Evolutionary conservation across 1,140 invertebrate genomes (phyloP).

Genomic region (Choristoneura fumiferana): DNA sequence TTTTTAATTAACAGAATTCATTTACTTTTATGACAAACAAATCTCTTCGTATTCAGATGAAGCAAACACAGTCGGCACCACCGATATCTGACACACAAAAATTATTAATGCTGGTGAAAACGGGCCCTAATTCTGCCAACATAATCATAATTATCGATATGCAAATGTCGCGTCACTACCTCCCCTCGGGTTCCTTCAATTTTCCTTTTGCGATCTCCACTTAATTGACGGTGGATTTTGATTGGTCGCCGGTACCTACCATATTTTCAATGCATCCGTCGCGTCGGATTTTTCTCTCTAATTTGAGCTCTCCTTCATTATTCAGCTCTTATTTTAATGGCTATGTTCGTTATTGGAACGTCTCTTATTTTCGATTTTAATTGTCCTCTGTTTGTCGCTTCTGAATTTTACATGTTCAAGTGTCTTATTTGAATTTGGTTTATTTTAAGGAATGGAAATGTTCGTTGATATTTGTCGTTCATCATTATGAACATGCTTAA

Average conservation of each 20-base stretch:
- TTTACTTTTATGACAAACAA: no score
- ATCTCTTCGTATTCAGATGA: no score
- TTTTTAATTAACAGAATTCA: no score
- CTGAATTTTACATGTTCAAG: constrained; percentile 37
- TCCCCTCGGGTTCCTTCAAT: constrained; percentile 74
- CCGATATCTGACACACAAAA: no score
- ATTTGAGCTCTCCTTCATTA: constrained; percentile 64
- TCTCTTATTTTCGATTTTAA: constrained; percentile 65
- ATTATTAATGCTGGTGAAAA: no score
- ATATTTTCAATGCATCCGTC: constrained; percentile 74
- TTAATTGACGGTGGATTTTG: constrained; percentile 78
- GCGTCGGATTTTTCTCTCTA: constrained; percentile 38
- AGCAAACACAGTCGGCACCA: no score
- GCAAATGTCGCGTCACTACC: constrained; percentile 32
- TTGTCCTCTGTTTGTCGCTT: constrained; percentile 37
- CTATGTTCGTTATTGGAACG: constrained; percentile 70
- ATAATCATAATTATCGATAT: constrained; percentile 33
- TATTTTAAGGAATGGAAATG: no score
- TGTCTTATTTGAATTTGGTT: constrained; percentile 16
- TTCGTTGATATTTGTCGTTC: no score
- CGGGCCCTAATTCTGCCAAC: no score
- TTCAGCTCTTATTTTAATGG: constrained; percentile 75
- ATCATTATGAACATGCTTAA: no score
- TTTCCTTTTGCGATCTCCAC: constrained; percentile 75
- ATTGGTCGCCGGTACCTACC: constrained; percentile 63